phyloP scores from a whole-genome alignment of 2,113 vertebrate genomes.

The Struthio camelus region DNA sequence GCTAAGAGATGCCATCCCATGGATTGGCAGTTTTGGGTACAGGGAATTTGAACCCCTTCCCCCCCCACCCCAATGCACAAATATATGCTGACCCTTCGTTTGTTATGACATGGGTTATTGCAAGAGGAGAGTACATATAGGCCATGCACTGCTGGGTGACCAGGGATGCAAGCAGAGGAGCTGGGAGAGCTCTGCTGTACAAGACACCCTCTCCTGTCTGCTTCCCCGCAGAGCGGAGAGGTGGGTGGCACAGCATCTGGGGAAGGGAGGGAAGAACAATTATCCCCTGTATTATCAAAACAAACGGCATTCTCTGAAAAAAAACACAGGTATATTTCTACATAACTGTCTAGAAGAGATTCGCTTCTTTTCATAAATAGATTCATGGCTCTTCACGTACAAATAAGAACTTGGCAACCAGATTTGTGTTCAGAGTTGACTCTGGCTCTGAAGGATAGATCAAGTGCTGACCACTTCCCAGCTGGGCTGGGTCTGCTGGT shows the following conservation, averaged over 20 bases:
- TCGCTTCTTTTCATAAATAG: neutral
- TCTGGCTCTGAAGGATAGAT: neutral
- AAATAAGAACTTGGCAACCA: neutral
- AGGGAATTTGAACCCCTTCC: neutral
- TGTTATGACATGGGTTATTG: neutral
- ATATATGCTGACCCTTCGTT: neutral
- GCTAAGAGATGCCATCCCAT: neutral
- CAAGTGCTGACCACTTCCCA: neutral
- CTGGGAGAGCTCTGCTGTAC: neutral
- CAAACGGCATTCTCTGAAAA: neutral
- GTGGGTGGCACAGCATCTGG: neutral
- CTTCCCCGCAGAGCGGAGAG: fast-evolving
- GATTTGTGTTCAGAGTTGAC: neutral
- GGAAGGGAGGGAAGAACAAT: neutral
- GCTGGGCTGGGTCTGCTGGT: neutral
- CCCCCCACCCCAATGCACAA: neutral
- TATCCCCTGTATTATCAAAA: neutral
- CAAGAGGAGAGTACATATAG: neutral
- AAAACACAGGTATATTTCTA: neutral
- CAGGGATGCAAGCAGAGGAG: neutral
- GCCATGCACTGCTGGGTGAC: neutral
- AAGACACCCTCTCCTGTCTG: neutral
- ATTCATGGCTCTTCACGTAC: neutral
- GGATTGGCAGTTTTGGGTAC: neutral
- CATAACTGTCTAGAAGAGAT: neutral